A percentile compares a stretch with the other conserved stretches of the same genome.
These are phyloP conservation scores for Omphaloscelis lunosa DNA, from an alignment of 2,888 invertebrate species.

Conservation along the genomic window DNA sequence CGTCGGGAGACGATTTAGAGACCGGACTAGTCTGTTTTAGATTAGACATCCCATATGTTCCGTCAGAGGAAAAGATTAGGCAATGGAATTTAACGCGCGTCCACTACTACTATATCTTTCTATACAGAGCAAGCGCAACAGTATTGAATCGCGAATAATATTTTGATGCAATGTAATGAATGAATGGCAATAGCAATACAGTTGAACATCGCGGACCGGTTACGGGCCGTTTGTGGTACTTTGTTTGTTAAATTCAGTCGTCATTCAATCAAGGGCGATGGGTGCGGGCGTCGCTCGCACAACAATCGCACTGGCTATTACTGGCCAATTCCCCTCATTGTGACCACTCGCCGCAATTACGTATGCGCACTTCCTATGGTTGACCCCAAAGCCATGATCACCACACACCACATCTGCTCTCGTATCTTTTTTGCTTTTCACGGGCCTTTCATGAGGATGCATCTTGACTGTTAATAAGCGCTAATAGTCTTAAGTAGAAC, in stretches of 20 bases:
- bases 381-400: slow-evolving; percentile 79
- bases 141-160: slow-evolving; percentile 11
- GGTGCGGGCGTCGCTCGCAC: slow-evolving; percentile 89
- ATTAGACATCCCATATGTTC: slow-evolving; percentile 33
- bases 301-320: slow-evolving; percentile 89
- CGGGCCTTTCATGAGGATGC: slow-evolving; percentile 74
- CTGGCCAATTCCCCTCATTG: slow-evolving; percentile 90
- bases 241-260: slow-evolving; percentile 87
- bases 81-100: neutral
- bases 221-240: slow-evolving; percentile 81
- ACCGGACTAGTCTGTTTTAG: slow-evolving; percentile 54
- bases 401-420: slow-evolving; percentile 80
- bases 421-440: slow-evolving; percentile 73
- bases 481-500: slow-evolving; percentile 73
- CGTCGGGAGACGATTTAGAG: slow-evolving; percentile 68
- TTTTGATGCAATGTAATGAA: slow-evolving; percentile 51
- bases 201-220: slow-evolving; percentile 71
- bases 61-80: slow-evolving; percentile 12
- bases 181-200: slow-evolving; percentile 52
- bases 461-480: slow-evolving; percentile 73
- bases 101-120: neutral
- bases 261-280: slow-evolving; percentile 88
- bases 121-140: neutral
- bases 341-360: slow-evolving; percentile 89
- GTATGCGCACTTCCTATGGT: slow-evolving; percentile 87